These are phyloP conservation scores for Poeciliopsis turrubarensis DNA, from an alignment of 2,113 vertebrate genomes.

Conservation along the genomic window DNA sequence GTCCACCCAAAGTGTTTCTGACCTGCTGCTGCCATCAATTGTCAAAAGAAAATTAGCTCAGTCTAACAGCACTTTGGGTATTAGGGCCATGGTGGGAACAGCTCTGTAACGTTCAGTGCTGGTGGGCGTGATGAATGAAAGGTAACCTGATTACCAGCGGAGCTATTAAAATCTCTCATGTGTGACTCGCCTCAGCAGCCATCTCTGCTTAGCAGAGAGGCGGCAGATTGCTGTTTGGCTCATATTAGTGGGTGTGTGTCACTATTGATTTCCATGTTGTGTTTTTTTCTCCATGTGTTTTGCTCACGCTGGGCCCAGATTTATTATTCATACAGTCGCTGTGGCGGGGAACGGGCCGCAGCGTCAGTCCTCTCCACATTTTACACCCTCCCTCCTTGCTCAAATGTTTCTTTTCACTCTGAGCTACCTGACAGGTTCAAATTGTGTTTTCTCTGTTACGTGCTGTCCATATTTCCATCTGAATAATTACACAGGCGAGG, in stretches of 20 bases:
- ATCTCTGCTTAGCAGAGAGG: conserved; percentile 42
- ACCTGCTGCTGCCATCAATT: conserved; percentile 69
- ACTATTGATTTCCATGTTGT: conserved; percentile 60
- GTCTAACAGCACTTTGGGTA: conserved; percentile 57
- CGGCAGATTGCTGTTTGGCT: conserved; percentile 52
- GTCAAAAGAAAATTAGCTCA: conserved; percentile 65
- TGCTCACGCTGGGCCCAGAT: conserved; percentile 24
- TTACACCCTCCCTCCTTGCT: conserved; percentile 7
- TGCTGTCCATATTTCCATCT: background rate
- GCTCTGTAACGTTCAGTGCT: conserved; percentile 57
- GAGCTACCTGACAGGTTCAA: conserved; percentile 8
- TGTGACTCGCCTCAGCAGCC: conserved; percentile 65
- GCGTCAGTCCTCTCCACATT: conserved; percentile 19
- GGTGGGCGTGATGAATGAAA: conserved; percentile 65
- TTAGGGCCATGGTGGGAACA: conserved; percentile 50
- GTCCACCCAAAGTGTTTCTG: conserved; percentile 27
- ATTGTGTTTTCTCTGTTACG: background rate
- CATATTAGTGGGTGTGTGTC: conserved; percentile 52
- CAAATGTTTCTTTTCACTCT: conserved; percentile 13
- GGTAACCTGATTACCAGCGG: conserved; percentile 70
- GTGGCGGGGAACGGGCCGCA: background rate
- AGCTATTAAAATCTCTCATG: conserved; percentile 78
- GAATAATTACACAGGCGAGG: conserved; percentile 1
- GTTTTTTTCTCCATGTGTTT: conserved; percentile 19
- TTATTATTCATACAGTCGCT: conserved; percentile 49